These are phyloP conservation scores for Sphyrna mokarran DNA, from an alignment of 2,113 vertebrate genomes.

Conservation along the genomic window DNA sequence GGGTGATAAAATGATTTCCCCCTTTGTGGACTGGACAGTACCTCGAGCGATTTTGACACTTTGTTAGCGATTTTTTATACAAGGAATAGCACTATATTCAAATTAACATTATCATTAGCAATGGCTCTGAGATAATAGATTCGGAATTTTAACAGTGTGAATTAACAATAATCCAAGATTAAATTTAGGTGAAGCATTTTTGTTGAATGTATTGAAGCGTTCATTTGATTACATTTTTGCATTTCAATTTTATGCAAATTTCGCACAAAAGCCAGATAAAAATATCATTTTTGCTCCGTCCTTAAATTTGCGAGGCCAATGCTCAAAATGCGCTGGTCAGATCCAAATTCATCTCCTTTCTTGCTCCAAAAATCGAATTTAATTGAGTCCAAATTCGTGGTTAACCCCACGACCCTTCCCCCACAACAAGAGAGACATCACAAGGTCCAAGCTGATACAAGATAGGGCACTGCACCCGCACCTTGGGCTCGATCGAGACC, in stretches of 20 bases:
- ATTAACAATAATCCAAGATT: not conserved
- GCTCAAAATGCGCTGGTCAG: too few relatives aligned
- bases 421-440: too few relatives aligned
- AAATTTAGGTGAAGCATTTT: not conserved
- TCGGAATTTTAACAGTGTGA: not conserved
- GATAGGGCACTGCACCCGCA: too few relatives aligned
- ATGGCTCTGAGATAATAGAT: not conserved
- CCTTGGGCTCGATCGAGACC: too few relatives aligned
- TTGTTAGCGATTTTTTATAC: not conserved
- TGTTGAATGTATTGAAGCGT: not conserved
- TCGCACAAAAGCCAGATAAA: not conserved
- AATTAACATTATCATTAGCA: not conserved
- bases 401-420: too few relatives aligned
- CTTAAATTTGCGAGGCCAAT: too few relatives aligned
- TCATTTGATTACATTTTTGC: not conserved
- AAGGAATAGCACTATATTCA: not conserved
- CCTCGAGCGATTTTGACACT: not conserved
- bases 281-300: too few relatives aligned
- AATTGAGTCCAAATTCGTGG: too few relatives aligned
- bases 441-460: too few relatives aligned
- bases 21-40: not conserved
- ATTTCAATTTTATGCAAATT: not conserved
- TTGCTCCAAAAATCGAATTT: too few relatives aligned
- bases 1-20: not conserved
- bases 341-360: too few relatives aligned